phyloP scores from a whole-genome alignment of 2,888 invertebrate species.

The Rapana venosa region DNA sequence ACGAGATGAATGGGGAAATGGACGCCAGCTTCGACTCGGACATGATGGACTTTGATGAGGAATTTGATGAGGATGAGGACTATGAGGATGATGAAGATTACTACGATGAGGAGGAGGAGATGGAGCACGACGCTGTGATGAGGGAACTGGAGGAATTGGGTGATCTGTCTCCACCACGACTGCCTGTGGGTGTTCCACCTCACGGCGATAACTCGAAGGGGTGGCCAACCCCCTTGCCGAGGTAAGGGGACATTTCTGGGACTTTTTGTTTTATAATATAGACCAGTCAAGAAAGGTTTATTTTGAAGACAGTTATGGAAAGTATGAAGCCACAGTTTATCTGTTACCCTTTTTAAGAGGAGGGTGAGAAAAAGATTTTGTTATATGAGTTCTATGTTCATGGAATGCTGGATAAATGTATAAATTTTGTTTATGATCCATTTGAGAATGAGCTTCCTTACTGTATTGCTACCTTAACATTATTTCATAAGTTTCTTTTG shows the following conservation, averaged over 20 bases:
- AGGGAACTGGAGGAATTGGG: constrained; percentile 6
- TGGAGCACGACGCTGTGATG: constrained; percentile 15
- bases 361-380: too few relatives aligned
- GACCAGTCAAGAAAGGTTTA: too few relatives aligned
- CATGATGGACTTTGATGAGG: constrained; percentile 15
- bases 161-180: neutral
- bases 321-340: too few relatives aligned
- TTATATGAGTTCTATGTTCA: too few relatives aligned
- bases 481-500: too few relatives aligned
- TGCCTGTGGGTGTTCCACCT: neutral
- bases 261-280: too few relatives aligned
- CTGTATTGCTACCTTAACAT: too few relatives aligned
- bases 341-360: too few relatives aligned
- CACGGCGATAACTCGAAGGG: neutral
- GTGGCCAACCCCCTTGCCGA: neutral
- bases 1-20: neutral
- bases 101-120: constrained; percentile 1
- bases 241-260: neutral
- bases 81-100: neutral
- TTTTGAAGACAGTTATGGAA: too few relatives aligned
- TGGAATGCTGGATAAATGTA: too few relatives aligned
- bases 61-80: constrained; percentile 10
- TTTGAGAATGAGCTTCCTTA: too few relatives aligned
- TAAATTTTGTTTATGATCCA: too few relatives aligned
- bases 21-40: neutral